Evolutionary conservation across 2,797 vertebrate species (phyloP).

Genomic region (Acanthurus tractus): DNA sequence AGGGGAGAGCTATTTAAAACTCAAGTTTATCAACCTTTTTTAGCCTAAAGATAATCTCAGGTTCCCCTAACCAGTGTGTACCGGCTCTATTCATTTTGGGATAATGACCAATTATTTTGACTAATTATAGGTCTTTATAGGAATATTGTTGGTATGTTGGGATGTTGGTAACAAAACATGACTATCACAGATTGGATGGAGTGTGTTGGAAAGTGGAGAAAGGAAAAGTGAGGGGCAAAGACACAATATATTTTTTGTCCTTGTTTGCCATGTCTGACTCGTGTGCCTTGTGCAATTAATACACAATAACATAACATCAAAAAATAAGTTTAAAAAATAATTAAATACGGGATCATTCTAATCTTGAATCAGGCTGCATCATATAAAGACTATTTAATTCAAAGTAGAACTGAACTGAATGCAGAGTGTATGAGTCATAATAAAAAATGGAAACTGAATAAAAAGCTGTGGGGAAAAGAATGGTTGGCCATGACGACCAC

Average conservation of each 20-base stretch:
- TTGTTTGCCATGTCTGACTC: no score
- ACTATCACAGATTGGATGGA: no score
- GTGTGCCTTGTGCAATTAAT: no score
- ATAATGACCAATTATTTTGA: background rate
- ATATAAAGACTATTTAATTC: background rate
- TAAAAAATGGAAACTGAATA: background rate
- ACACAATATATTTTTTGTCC: no score
- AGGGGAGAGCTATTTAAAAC: slow-evolving; percentile 27
- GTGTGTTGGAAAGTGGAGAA: no score
- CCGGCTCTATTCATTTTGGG: background rate
- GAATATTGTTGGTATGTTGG: no score
- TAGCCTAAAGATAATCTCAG: background rate
- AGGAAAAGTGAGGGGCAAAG: no score
- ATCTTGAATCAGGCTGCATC: background rate
- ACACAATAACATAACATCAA: background rate
- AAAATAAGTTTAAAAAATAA: background rate
- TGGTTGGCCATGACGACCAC: background rate
- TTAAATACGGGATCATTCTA: background rate
- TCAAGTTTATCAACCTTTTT: slow-evolving; percentile 15
- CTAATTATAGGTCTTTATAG: background rate
- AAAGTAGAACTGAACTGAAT: background rate
- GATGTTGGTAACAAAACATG: background rate
- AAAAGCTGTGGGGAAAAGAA: background rate
- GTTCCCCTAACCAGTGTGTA: background rate
- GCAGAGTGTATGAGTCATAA: background rate